Base-by-base conservation (phyloP, 2,888 invertebrate genomes). In the Abrostola tripartita region DNA sequence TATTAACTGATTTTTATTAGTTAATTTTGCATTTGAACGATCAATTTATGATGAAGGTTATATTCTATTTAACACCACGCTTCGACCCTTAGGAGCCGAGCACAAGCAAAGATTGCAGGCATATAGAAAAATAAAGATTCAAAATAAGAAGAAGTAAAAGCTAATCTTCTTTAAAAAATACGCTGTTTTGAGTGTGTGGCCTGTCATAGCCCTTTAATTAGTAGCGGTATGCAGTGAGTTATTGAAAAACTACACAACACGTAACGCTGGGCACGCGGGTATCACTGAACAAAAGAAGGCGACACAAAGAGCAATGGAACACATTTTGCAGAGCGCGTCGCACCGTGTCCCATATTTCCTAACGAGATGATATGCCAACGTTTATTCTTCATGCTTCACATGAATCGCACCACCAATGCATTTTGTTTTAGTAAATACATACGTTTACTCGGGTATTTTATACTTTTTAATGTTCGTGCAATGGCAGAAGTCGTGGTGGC, bases 251-350 rank as follows among this genome's bases (percentile, higher is more conserved):
- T 76, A 79, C 71, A 79, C 71, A 76, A 77, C 76, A 78, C 69
- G 76, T 75, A 69, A 70, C 78, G 66, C 77, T 74, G 66, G 75
- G 81, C 85, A 83, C 81, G 85, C 79, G 86, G 87, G 86, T 88
- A 89, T 91, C 89, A 88, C 81, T 77, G 85, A 90, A 93, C 92
- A 93, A 93, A 93, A 92, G 91, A 83, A 83, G 83, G 79, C 88
- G 76, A 86, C 91, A 92, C 93, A 93, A 92, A 93, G 92, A 91
- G 92, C 92, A 92, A 90, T 91, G 90, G 84, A 88, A 90, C 90
- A 90, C 91, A 91, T 92, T 91, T 90, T 86, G 87, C 88, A 81
- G 89, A 91, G 89, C 89, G 88, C 85, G 85, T 88, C 88, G 87
- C 89, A 86, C 85, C 87, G 89, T 88, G 93, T 85, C 88, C 92